Evolutionary conservation across 2,797 vertebrate species (phyloP), one percentile per base, ranked within the genome.

Genomic region (Pangasius krempfi): DNA sequence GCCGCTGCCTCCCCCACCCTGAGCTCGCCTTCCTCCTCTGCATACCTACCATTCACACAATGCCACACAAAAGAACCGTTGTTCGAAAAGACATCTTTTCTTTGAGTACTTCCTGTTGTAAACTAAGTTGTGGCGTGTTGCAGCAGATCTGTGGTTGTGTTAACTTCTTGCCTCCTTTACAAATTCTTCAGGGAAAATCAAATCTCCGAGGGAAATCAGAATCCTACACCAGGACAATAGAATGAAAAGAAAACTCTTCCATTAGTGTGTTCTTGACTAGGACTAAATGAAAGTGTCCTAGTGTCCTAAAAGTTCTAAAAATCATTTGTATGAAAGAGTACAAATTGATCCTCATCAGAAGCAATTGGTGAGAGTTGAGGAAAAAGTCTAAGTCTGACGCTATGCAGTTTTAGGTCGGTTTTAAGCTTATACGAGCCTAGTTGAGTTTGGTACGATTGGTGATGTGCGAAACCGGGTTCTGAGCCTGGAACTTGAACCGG

Each of bases 31-130:
- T 37, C 85, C 85, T 78, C 70, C 86, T 79, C 50, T 58, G 60
- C 80, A 78, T 52, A 64, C 58, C 80, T 72, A 73, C 60, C 62
- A 60, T 79, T 89, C 84, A 84, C 86, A 87, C 85, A 66, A 87
- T 56, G 79, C 22, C 12, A 68, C 79, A 86, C 88, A 89, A 89
- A 89, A 76, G 81, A 79, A 12, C 47, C 27, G 30, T 54, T 87
- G 86, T 86, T 10, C 62, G 62, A 4, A 33, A 62, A 70, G 81
- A 79, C 79, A 52, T 68, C 85, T 87, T 89, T 87, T 58, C 73
- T 60, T 78, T 22, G 70, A 86, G 58, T 27, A 44, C 73, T 70
- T 89, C 80, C 88, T 89, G 88, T 87, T 87, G 73, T 86, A 89
- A 84, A 87, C 66, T 1, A 50, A 75, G 40, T 54, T 56, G 88